Evolutionary conservation across 2,797 vertebrate species (phyloP), one percentile per base, ranked within the genome.

Genomic region (Etheostoma perlongum): DNA sequence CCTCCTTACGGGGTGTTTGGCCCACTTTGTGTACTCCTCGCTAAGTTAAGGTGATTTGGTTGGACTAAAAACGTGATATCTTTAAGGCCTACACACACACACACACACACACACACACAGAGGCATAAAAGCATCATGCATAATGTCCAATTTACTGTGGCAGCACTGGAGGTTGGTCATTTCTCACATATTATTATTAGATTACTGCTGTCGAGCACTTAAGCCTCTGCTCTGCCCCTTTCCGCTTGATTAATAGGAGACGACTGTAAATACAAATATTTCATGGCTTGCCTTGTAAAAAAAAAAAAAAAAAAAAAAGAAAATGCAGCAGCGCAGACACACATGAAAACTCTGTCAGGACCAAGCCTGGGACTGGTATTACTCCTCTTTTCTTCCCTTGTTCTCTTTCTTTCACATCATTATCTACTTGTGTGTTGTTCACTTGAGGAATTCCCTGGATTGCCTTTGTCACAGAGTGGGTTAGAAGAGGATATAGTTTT

Each of bases 111-210:
- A 63, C 69, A 67, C 81, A 89, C 89, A 88, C 82, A 80, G 36
- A 95, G 94, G 85, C 88, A 95, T 94, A 94, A 94, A 94, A 91
- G 96, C 95, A 73, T 95, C 96, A 95, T 97, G 97, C 96, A 97
- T 97, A 97, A 96, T 96, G 92, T 97, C 97, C 98, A 97, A 98
- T 99, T 98, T 98, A 97, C 96, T 96, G 96, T 98, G 97, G 96
- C 95, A 90, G 87, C 91, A 87, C 94, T 95, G 91, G 88, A 94
- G 93, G 94, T 93, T 95, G 92, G 92, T 96, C 96, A 97, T 98
- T 97, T 96, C 96, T 98, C 96, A 97, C 96, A 94, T 96, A 96
- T 97, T 96, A 96, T 97, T 97, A 97, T 97, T 97, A 96, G 95
- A 97, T 97, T 97, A 96, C 93, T 94, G 94, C 94, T 95, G 92